Evolutionary conservation across 2,888 invertebrate species (phyloP).

Genomic region (Nemapogon koenigi): DNA sequence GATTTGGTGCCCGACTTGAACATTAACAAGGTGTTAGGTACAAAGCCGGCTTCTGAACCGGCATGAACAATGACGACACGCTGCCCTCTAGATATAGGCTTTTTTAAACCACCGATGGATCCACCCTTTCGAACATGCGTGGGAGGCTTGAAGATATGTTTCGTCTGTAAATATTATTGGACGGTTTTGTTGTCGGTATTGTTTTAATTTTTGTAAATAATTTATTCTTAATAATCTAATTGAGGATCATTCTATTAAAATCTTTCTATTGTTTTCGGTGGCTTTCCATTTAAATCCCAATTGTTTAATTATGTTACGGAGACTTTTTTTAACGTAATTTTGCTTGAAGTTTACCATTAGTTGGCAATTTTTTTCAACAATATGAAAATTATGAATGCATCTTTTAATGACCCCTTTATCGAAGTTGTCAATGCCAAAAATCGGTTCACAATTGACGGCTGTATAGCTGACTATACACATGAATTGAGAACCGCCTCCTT

Average conservation of each 20-base stretch:
- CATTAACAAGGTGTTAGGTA: constrained; percentile 15
- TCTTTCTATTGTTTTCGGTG: background rate
- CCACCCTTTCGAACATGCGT: constrained; percentile 16
- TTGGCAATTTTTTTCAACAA: constrained; percentile 13
- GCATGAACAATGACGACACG: constrained; percentile 16
- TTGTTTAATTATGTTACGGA: too few species aligned
- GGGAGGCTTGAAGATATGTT: constrained; percentile 13
- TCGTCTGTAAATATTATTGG: too few species aligned
- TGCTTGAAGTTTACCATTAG: constrained; percentile 6
- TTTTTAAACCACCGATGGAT: constrained; percentile 12
- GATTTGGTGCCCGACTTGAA: constrained; percentile 19
- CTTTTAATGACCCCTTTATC: constrained; percentile 11
- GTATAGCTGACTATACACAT: too few species aligned
- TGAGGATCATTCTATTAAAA: background rate
- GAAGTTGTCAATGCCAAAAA: constrained; percentile 6
- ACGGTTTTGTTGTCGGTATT: background rate
- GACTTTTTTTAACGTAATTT: too few species aligned
- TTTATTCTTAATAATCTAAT: background rate
- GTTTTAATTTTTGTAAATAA: background rate
- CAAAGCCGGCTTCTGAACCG: constrained; percentile 13
- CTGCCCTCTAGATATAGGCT: constrained; percentile 19
- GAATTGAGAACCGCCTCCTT: too few species aligned
- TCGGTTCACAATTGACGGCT: too few species aligned
- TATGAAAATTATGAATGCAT: constrained; percentile 13
- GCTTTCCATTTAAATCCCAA: constrained; percentile 3